Conservation (phyloP, 2,797 vertebrate genomes). For the Sebastes vulpes region DNA sequence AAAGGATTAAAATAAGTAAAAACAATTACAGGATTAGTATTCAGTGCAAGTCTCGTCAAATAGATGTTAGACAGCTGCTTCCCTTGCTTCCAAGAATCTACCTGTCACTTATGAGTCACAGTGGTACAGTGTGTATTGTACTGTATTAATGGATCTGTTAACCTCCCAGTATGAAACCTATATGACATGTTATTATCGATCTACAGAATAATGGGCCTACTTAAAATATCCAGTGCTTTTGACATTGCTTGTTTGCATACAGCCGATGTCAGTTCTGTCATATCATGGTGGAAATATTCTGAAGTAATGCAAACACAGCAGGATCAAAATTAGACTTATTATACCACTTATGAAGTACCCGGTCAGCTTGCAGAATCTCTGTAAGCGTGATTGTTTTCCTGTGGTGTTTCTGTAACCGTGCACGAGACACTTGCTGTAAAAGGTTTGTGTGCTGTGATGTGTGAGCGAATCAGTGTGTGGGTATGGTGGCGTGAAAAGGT, state of each 20-base stretch:
- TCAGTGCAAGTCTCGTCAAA: neutral
- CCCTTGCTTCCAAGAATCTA: neutral
- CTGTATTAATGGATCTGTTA: neutral
- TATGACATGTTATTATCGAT: neutral
- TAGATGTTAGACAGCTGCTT: neutral
- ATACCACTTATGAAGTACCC: neutral
- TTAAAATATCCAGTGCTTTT: neutral
- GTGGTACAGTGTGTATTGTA: neutral
- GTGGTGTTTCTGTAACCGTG: neutral
- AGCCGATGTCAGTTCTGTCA: neutral
- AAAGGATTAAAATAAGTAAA: conserved; percentile 5
- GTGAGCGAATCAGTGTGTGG: neutral
- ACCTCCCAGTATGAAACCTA: neutral
- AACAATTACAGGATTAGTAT: conserved; percentile 13
- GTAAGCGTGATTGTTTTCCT: neutral
- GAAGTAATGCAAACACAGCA: neutral
- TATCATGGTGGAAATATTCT: neutral
- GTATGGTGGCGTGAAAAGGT: neutral
- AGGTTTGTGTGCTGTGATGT: neutral
- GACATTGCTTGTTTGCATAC: neutral
- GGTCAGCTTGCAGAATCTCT: neutral
- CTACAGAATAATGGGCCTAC: neutral
- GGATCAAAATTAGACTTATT: neutral
- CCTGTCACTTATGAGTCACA: neutral
- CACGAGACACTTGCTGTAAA: neutral